Base-by-base conservation (phyloP, 2,797 vertebrate genomes). In the Austrolebias charrua region DNA sequence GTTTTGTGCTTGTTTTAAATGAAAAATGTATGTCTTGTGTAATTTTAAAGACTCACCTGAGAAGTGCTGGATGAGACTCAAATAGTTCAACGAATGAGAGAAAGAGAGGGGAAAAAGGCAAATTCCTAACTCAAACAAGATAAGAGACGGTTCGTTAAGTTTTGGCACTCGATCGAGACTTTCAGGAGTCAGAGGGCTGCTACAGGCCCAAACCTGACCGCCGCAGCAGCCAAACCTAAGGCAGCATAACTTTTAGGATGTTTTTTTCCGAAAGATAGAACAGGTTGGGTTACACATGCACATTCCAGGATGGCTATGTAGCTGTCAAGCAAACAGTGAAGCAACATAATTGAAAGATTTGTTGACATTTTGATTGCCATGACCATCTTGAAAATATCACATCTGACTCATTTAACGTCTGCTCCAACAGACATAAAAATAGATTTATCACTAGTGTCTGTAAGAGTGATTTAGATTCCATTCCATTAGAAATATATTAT, bases 121-220 rank as follows among this genome's bases (percentile, higher is more conserved):
- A 31, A 18, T 9, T 29, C 24, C 38, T 20, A 75, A 63, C 29
- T 16, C 4, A 35, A n/a, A 51, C 4, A 42, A 49, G 48, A 69
- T 75, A 56, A 72, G 55, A 67, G 10, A 76, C 69, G 55, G 2
- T 6, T 28, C 67, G 66, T 62, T 66, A 31, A 61, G 4, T 63
- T 79, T 19, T 80, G 81, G 75, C 78, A 73, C 63, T 56, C 42
- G 66, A 69, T 68, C 49, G 71, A 81, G 83, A 79, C 70, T 70
- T 78, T 72, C 60, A 52, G 75, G 60, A 76, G 59, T 65, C 77
- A 52, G 65, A 73, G 73, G 71, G 69, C 60, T 82, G 69, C 60
- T 82, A 71, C 81, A 83, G 85, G 79, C 75, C 66, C 20, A 29
- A 58, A 62, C 82, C 71, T 78, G 78, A 77, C 86, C 84, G 77